Percentiles rank a stretch among this genome's conserved stretches.
These are phyloP conservation scores for Gonatopus flavifemur DNA, from an alignment of 1,140 invertebrate genomes.

Conservation along the genomic window DNA sequence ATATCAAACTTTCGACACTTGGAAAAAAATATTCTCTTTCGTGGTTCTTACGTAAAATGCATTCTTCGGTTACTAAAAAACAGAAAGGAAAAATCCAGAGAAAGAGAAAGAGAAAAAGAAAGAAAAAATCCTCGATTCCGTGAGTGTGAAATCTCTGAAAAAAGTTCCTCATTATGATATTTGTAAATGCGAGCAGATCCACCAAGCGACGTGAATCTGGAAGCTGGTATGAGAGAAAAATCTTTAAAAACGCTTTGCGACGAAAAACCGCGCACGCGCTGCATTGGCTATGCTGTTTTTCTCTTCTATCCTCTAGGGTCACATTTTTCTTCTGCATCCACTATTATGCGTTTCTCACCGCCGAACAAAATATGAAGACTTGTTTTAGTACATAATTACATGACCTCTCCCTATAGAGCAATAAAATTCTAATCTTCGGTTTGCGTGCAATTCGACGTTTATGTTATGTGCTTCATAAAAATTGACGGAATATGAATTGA, in stretches of 20 bases:
- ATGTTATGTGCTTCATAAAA: no score
- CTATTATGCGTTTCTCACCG: constrained; percentile 29
- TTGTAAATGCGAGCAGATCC: constrained; percentile 33
- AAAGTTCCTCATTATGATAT: no score
- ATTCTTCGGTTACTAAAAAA: no score
- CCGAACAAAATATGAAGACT: constrained; percentile 49
- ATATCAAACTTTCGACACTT: background rate
- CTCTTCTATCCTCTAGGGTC: background rate
- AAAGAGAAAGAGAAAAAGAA: no score
- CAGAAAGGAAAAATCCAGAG: no score
- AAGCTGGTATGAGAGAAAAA: constrained; percentile 26
- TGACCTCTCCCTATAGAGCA: constrained; percentile 29
- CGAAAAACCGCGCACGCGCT: constrained; percentile 43
- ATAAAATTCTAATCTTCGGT: constrained; percentile 21
- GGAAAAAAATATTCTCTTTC: background rate
- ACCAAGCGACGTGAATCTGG: constrained; percentile 31
- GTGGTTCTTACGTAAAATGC: no score
- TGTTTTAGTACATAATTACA: constrained; percentile 23
- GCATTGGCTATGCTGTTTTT: constrained; percentile 25
- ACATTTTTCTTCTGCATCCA: background rate
- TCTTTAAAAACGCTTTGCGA: constrained; percentile 49
- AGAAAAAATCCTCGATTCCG: no score
- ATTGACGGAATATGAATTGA: no score
- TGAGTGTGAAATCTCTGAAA: no score
- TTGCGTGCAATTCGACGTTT: background rate